A percentile compares a stretch with the other conserved stretches of the same genome.
Conservation (phyloP, 2,888 invertebrate species). For the Cephus rjabovi region DNA sequence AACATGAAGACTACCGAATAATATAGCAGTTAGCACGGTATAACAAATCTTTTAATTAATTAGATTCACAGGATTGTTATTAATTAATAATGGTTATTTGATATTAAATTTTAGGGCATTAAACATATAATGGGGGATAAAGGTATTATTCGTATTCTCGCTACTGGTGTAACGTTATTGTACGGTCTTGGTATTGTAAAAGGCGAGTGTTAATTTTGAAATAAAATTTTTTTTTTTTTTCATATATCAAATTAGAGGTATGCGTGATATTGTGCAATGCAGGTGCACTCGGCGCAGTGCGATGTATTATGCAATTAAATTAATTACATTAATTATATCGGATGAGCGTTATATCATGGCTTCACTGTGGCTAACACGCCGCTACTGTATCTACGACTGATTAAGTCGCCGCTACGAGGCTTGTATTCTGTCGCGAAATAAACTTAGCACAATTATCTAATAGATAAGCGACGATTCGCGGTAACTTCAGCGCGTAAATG, state of each 20-base stretch:
- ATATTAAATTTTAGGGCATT: not conserved
- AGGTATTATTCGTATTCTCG: too few species aligned
- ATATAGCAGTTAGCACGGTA: too few species aligned
- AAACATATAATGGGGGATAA: not conserved
- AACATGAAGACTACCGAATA: too few species aligned
- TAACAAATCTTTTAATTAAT: too few species aligned
- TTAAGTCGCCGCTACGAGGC: not conserved
- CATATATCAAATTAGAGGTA: not conserved
- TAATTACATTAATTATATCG: constrained; percentile 29
- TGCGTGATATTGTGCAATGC: not conserved
- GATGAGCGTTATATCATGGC: not conserved
- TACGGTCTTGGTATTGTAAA: too few species aligned
- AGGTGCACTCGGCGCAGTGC: constrained; percentile 9
- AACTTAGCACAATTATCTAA: not conserved
- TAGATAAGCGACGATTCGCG: not conserved
- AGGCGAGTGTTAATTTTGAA: too few species aligned
- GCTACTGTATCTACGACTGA: not conserved
- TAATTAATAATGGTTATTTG: too few species aligned
- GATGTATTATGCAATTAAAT: constrained; percentile 29
- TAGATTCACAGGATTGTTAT: too few species aligned
- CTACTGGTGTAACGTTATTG: too few species aligned
- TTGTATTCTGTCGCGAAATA: not conserved
- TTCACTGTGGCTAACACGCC: not conserved
- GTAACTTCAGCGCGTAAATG: not conserved
- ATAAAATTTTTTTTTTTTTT: too few species aligned